Evolutionary conservation across 37 sponge, comb jelly and placozoan species (phyloP), one percentile per base, ranked within the genome.

Genomic region (Haliclona indistincta): DNA sequence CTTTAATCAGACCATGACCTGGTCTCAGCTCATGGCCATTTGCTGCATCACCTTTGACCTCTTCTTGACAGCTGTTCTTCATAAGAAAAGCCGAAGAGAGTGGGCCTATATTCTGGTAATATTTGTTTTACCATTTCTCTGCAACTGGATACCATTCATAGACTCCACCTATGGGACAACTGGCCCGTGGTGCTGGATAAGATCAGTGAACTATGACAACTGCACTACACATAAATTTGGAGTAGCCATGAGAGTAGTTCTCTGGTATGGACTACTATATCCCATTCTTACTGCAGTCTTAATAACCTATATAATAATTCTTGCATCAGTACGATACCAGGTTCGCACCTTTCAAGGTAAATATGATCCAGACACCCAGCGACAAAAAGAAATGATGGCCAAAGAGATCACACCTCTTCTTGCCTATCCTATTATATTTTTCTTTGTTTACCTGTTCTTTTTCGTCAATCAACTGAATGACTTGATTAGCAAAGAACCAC

Each of bases 161-260:
- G n/a, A 74, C 43, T 29, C 23, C 23, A 47, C 84, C 0, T 89
- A 89, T 38, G 89, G 89, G 4, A 43, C 23, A 35, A 79, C 89
- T 4, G 89, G 89, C 2, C 73, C 80, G 2, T 89, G 89, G 89
- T 89, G 89, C 71, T 89, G 89, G 89, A 89, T 89, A 29, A 68
- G 60, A 4, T 39, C 19, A 8, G 58, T 23, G 11, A 29, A 61
- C 35, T 44, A 73, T 34, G 56, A 38, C 34, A 43, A 79, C 39
- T 79, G 86, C 41, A 58, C n/a, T 2, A 28, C 11, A 0, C 34
- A 22, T 22, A 0, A 40, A 1, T 62, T 79, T 7, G 89, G 89
- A 3, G 1, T 39, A 29, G 20, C 22, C 51, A 35, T 79, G 34
- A 44, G 56, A 39, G 68, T 62, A 54, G 26, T 44, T 5, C 52